Evolutionary conservation across 2,797 vertebrate genomes (phyloP).

Genomic region (Thalassophryne amazonica): DNA sequence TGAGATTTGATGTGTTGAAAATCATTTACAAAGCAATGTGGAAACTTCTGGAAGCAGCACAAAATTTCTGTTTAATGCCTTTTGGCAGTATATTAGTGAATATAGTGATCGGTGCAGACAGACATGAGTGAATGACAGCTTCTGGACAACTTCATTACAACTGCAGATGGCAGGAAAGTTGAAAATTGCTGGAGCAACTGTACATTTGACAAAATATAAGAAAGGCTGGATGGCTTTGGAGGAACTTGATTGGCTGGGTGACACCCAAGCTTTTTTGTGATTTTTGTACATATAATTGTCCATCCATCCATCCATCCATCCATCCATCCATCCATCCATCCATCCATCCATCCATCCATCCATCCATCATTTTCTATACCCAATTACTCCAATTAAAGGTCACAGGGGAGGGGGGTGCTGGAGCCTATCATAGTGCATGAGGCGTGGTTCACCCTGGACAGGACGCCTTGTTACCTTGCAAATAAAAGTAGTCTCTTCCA

Average conservation of each 20-base stretch:
- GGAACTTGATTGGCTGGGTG: conserved; percentile 64
- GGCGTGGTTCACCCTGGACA: too few relatives aligned
- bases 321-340: too few relatives aligned
- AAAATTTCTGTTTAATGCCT: conserved; percentile 28
- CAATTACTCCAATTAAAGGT: too few relatives aligned
- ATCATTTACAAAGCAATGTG: conserved; percentile 13
- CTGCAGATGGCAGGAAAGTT: conserved; percentile 67
- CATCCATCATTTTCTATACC: too few relatives aligned
- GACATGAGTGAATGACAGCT: conserved; percentile 70
- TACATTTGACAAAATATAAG: conserved; percentile 53
- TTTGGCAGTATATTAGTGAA: conserved; percentile 40
- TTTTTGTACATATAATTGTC: too few relatives aligned
- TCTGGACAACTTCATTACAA: conserved; percentile 73
- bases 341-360: too few relatives aligned
- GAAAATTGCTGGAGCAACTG: conserved; percentile 65
- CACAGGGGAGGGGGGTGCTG: too few relatives aligned
- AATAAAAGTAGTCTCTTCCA: too few relatives aligned
- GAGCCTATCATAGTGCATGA: too few relatives aligned
- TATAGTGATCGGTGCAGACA: conserved; percentile 46
- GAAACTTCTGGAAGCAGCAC: conserved; percentile 29
- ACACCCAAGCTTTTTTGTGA: conserved; percentile 61
- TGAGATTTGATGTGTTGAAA: conserved; percentile 2
- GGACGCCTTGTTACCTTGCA: too few relatives aligned
- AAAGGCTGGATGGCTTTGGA: conserved; percentile 65
- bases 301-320: too few relatives aligned